phyloP scores from a whole-genome alignment of 2,797 vertebrate species.

The Crotalus adamanteus region DNA sequence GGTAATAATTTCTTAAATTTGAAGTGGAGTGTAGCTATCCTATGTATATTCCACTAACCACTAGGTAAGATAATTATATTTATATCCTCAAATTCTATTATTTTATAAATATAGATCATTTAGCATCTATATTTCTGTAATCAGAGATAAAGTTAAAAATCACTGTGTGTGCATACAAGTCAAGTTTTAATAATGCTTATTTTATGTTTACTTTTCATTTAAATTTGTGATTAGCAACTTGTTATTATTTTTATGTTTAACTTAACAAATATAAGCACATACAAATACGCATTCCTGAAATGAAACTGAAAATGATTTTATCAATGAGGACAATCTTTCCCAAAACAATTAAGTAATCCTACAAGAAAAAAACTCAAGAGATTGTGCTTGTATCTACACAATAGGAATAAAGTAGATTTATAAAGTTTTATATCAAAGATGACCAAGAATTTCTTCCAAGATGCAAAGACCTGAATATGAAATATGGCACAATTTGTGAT shows the following conservation, averaged over 20 bases:
- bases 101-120: neutral
- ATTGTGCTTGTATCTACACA: neutral
- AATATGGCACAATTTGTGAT: neutral
- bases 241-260: constrained; percentile 7
- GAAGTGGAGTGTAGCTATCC: neutral
- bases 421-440: neutral
- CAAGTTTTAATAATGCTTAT: constrained; percentile 2
- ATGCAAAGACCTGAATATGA: neutral
- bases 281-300: neutral
- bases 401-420: neutral
- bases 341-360: neutral
- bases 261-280: neutral
- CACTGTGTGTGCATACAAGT: neutral
- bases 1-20: neutral
- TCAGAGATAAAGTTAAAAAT: neutral
- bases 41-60: neutral
- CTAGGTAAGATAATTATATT: neutral
- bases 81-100: neutral
- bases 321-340: neutral
- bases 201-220: constrained; percentile 13
- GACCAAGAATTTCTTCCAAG: neutral
- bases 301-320: neutral
- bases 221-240: constrained; percentile 6
- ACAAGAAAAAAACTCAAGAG: neutral
- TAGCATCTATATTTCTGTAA: neutral